Percentiles rank a stretch among this genome's conserved stretches.
Evolutionary conservation across 2,888 invertebrate genomes (phyloP).

Genomic region (Pristionchus exspectatus): DNA sequence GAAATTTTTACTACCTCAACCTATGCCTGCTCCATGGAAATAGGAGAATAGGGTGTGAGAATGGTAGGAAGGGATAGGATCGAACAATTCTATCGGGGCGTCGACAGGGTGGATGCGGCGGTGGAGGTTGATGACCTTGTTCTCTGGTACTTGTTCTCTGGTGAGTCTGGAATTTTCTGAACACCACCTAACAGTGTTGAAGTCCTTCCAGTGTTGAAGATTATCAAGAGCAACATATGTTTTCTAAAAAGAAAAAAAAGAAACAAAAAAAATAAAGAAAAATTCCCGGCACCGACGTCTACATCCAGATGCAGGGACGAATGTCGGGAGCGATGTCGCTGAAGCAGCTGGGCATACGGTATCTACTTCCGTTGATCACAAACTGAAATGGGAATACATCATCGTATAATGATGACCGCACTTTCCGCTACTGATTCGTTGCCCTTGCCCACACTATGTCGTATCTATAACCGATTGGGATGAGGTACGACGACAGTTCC

Average conservation of each 20-base stretch:
- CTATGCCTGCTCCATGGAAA: no score
- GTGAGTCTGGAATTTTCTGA: no score
- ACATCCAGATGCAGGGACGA: background rate
- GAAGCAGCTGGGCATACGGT: background rate
- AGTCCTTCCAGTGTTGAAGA: no score
- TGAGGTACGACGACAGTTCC: no score
- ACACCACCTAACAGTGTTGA: no score
- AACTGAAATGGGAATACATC: no score
- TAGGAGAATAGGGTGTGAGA: no score
- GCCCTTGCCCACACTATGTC: background rate
- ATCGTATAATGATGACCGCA: background rate
- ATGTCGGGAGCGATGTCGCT: background rate
- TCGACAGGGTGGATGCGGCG: constrained; percentile 48
- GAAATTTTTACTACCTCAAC: no score
- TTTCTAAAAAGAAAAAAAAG: background rate
- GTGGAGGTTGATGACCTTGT: constrained; percentile 50
- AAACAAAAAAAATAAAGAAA: background rate
- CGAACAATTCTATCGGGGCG: constrained; percentile 46
- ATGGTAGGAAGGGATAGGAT: constrained; percentile 24
- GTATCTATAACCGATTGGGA: background rate
- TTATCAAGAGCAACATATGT: no score
- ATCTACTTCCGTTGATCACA: background rate
- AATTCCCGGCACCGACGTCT: constrained; percentile 18
- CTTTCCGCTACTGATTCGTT: background rate
- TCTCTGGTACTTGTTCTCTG: no score